Base-by-base conservation (phyloP, 2,797 vertebrate genomes). In the Apogon talboti region DNA sequence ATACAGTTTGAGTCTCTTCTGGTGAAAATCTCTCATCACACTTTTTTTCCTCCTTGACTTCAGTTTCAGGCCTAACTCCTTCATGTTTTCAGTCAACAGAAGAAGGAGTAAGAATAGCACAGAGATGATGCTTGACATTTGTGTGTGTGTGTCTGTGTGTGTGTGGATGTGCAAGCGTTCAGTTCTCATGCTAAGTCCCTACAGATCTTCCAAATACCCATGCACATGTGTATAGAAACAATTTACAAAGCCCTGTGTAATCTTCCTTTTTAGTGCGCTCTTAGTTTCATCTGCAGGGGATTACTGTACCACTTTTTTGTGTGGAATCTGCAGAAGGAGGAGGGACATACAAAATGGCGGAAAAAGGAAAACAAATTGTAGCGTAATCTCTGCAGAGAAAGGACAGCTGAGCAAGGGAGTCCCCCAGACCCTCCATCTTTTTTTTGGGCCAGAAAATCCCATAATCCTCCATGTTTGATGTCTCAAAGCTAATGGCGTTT, bases 401-500 rank as follows among this genome's bases (percentile, higher is more conserved):
- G 82, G 77, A 77, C 58, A 67, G 65, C 76, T 48, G 81, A 88
- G 80, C 19, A 48, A 85, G 81, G 87, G 84, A 89, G 89, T 91
- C 87, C 82, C 87, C 81, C 46, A 37, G 72, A 85, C 81, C 87
- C 79, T 83, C 84, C 79, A 88, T 90, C 68, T 80, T 79, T 82
- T 78, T 60, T 54, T 40, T 19, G 58, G 67, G 59, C 72, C 73
- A 86, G 74, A 92, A 92, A 93, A 93, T 93, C 92, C 92, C 87
- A 89, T 94, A 93, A 94, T 94, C 92, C 92, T 89, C 75, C 82
- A 89, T 94, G 93, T 93, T 94, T 94, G 93, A 94, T 92, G 90
- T 94, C 91, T 91, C 81, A 83, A 84, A 90, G 89, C 91, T 94
- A 93, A 94, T 93, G 92, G 92, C 71, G 70, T 89, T 93, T 89